Percentiles rank a stretch among this genome's conserved stretches.
Conservation (phyloP, 2,797 vertebrate genomes). For the Fringilla coelebs region DNA sequence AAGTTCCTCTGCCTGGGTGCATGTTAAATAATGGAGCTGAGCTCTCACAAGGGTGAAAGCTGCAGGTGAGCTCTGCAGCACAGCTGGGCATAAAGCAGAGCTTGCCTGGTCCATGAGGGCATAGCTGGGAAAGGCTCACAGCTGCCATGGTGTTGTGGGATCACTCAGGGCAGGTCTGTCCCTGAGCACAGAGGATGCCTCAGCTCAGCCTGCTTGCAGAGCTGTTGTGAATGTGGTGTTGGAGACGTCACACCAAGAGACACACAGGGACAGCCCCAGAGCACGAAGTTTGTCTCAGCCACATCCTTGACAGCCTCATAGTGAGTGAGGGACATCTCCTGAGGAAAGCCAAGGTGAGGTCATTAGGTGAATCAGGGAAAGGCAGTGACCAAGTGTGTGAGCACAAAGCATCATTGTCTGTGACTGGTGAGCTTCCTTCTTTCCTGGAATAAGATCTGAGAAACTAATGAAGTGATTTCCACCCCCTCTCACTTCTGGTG, state of each 20-base stretch:
- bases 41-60: background rate
- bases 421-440: background rate
- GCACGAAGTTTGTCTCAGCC: background rate
- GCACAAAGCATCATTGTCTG: background rate
- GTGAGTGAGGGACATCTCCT: background rate
- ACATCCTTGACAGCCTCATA: background rate
- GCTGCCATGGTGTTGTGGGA: accelerated
- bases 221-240: background rate
- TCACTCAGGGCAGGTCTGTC: background rate
- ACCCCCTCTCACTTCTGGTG: conserved; percentile 6
- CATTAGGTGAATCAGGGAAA: background rate
- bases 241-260: background rate
- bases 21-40: background rate
- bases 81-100: background rate
- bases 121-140: background rate
- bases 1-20: background rate
- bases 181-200: background rate
- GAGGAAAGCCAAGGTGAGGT: background rate
- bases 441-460: conserved; percentile 27
- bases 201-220: background rate
- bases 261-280: background rate
- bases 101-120: background rate
- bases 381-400: background rate
- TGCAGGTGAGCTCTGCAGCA: background rate
- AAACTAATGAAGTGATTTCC: background rate